Conservation (phyloP, 2,797 vertebrate species). For the Molossus molossus region DNA sequence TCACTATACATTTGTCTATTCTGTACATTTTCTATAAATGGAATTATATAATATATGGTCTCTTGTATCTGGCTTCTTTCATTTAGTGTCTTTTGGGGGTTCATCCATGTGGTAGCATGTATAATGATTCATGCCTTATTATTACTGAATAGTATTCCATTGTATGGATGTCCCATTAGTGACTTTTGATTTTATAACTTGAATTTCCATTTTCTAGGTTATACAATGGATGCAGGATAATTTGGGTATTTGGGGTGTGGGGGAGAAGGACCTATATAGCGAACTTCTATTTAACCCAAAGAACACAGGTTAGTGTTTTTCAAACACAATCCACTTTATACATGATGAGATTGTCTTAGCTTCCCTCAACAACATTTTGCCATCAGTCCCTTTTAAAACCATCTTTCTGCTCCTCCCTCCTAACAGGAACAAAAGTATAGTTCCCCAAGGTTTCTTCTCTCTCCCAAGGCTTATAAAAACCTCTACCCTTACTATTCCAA, state of each 20-base stretch:
- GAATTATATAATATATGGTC: neutral
- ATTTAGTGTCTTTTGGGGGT: slow-evolving; percentile 40
- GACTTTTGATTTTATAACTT: slow-evolving; percentile 19
- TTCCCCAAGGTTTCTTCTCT: neutral
- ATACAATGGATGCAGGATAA: neutral
- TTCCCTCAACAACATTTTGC: neutral
- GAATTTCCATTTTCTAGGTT: slow-evolving; percentile 42
- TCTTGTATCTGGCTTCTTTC: slow-evolving; percentile 9
- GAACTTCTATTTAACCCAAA: slow-evolving; percentile 64
- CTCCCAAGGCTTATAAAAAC: slow-evolving; percentile 14
- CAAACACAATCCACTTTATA: slow-evolving; percentile 45
- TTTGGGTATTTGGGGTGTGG: neutral
- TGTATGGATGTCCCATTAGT: neutral
- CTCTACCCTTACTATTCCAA: neutral
- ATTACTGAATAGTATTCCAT: slow-evolving; percentile 31
- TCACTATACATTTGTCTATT: neutral
- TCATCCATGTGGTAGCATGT: neutral
- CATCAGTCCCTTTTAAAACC: neutral
- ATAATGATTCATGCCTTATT: neutral
- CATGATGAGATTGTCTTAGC: neutral
- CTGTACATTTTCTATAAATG: slow-evolving; percentile 50
- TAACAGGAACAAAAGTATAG: neutral
- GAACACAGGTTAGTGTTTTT: slow-evolving; percentile 25
- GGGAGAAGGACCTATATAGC: neutral
- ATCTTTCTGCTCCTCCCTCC: neutral